These are phyloP conservation scores for Chaenogobius annularis DNA, from an alignment of 2,113 vertebrate genomes.

Conservation along the genomic window DNA sequence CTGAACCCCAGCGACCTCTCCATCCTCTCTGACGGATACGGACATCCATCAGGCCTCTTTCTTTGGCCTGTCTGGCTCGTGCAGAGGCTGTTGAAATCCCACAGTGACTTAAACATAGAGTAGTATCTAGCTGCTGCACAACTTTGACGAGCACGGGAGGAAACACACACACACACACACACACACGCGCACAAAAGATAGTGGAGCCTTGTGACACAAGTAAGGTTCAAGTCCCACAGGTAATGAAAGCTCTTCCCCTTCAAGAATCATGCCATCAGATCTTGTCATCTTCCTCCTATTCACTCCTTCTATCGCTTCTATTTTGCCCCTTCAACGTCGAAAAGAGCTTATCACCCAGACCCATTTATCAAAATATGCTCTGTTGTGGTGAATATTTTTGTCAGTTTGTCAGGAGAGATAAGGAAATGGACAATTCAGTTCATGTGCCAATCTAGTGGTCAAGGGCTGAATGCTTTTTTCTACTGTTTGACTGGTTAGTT, in stretches of 20 bases:
- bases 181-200: too few relatives aligned
- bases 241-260: conserved; percentile 56
- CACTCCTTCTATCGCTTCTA: conserved; percentile 12
- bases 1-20: conserved; percentile 47
- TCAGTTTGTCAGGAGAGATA: conserved; percentile 15
- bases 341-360: conserved; percentile 29
- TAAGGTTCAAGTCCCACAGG: conserved; percentile 47
- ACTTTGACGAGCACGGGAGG: conserved; percentile 39
- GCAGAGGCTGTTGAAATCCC: conserved; percentile 45
- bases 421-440: conserved; percentile 18
- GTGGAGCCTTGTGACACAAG: conserved; percentile 19
- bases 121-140: conserved; percentile 27
- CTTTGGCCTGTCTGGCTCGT: conserved; percentile 22
- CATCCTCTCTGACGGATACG: conserved; percentile 44
- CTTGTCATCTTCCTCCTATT: conserved; percentile 48
- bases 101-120: conserved; percentile 46
- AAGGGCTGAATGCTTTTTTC: neutral
- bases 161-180: conserved; percentile 14
- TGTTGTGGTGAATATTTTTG: conserved; percentile 27
- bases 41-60: conserved; percentile 58
- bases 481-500: neutral
- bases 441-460: neutral
- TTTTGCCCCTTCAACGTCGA: conserved; percentile 32
- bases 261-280: conserved; percentile 46
- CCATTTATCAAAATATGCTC: conserved; percentile 43